A percentile compares a stretch with the other conserved stretches of the same genome.
Conservation (phyloP, 2,113 vertebrate species). For the Ochotona curzoniae region DNA sequence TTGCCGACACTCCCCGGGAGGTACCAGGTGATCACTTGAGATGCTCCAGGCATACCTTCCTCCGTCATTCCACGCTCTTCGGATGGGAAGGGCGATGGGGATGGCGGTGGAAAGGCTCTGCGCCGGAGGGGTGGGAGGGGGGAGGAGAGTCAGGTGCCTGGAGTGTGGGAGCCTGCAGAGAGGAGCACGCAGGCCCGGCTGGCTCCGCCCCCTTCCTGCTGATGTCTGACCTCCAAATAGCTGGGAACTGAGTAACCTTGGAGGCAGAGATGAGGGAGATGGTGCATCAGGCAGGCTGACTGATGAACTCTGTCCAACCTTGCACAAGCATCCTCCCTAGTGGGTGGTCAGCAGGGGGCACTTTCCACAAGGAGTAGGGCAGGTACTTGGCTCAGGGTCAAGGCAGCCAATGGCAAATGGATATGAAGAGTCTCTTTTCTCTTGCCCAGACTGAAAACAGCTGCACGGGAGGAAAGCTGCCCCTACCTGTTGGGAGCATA, state of each 20-base stretch:
- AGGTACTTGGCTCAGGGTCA: neutral
- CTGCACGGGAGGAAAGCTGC: neutral
- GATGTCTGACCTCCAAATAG: slow-evolving; percentile 65
- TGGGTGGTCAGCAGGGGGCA: neutral
- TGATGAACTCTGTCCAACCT: slow-evolving; percentile 26
- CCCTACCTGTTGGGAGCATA: neutral
- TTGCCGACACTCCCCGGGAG: slow-evolving; percentile 59
- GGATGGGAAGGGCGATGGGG: slow-evolving; percentile 58
- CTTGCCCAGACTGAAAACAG: neutral
- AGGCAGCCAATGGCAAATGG: neutral
- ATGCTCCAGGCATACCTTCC: slow-evolving; percentile 62
- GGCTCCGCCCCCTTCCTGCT: slow-evolving; percentile 54
- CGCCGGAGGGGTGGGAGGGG: neutral
- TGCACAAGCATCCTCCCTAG: neutral
- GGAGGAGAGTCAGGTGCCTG: slow-evolving; percentile 61
- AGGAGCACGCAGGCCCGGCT: slow-evolving; percentile 58
- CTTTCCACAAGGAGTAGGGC: neutral
- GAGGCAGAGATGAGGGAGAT: slow-evolving; percentile 29
- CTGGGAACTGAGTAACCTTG: slow-evolving; percentile 62
- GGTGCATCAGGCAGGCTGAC: slow-evolving; percentile 5
- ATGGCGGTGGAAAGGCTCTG: slow-evolving; percentile 47
- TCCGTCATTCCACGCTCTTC: slow-evolving; percentile 69
- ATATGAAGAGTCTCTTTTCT: neutral
- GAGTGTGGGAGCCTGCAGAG: slow-evolving; percentile 75
- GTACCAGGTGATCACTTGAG: slow-evolving; percentile 78